A percentile compares a stretch with the other conserved stretches of the same genome.
phyloP scores from a whole-genome alignment of 2,113 vertebrate species.

The Leucoraja erinaceus region DNA sequence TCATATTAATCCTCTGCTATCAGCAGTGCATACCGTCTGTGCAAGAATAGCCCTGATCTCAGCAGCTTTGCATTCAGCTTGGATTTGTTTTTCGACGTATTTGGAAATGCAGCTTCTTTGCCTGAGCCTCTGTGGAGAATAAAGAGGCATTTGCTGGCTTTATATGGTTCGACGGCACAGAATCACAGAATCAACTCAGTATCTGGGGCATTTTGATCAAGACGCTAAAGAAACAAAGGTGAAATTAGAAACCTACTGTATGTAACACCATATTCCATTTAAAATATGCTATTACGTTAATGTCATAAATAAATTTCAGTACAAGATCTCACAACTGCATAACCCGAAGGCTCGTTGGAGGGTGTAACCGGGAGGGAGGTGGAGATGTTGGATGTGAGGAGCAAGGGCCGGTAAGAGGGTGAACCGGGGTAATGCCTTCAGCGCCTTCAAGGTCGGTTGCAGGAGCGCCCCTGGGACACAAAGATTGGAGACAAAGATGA shows the following conservation, averaged over 20 bases:
- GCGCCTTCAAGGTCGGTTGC: no score
- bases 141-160: constrained; percentile 40
- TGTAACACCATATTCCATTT: not conserved
- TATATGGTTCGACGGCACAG: not conserved
- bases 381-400: no score
- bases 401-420: no score
- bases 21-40: constrained; percentile 63
- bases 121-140: constrained; percentile 45
- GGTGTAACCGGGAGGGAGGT: no score
- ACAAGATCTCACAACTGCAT: not conserved
- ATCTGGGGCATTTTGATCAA: not conserved
- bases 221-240: not conserved
- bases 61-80: constrained; percentile 60
- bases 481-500: no score
- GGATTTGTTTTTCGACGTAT: constrained; percentile 65
- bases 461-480: no score
- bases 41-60: constrained; percentile 84
- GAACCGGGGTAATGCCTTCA: no score
- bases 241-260: not conserved
- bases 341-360: not conserved
- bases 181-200: fast-evolving
- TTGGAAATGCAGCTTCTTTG: constrained; percentile 61
- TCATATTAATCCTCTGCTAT: constrained; percentile 82
- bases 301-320: not conserved
- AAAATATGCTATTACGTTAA: not conserved